These are phyloP conservation scores for Volucella inflata DNA, from an alignment of 2,888 invertebrate genomes.

Conservation along the genomic window DNA sequence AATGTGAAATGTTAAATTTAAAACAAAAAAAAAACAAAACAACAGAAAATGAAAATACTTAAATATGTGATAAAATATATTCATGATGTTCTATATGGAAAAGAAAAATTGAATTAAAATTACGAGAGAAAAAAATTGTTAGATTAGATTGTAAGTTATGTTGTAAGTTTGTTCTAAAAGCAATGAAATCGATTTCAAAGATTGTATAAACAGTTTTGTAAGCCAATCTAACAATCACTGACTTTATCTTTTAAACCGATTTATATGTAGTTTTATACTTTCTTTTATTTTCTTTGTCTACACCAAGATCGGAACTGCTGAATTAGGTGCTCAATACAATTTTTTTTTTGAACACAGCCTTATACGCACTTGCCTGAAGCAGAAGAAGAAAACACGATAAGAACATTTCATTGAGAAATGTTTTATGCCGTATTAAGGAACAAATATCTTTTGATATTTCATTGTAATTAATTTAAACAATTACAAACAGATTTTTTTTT, in stretches of 20 bases:
- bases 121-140: conserved; percentile 23
- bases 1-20: conserved; percentile 9
- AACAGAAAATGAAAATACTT: conserved; percentile 34
- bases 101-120: conserved; percentile 19
- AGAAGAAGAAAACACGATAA: too few species aligned
- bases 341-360: too few species aligned
- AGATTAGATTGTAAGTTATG: conserved; percentile 41
- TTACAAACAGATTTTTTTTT: too few species aligned
- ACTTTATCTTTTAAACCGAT: background rate
- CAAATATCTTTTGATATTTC: too few species aligned
- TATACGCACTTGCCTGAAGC: too few species aligned
- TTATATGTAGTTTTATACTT: background rate
- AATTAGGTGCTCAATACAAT: background rate
- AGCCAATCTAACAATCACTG: background rate
- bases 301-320: background rate
- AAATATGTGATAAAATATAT: conserved; percentile 69
- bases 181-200: conserved; percentile 40
- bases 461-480: too few species aligned
- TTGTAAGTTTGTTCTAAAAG: conserved; percentile 58
- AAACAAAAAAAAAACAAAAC: background rate
- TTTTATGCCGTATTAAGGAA: too few species aligned
- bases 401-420: too few species aligned
- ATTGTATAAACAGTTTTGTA: background rate
- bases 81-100: conserved; percentile 53
- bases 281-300: background rate